Evolutionary conservation across 2,888 invertebrate genomes (phyloP), one percentile per base, ranked within the genome.

Genomic region (Koerneria pararmatus): DNA sequence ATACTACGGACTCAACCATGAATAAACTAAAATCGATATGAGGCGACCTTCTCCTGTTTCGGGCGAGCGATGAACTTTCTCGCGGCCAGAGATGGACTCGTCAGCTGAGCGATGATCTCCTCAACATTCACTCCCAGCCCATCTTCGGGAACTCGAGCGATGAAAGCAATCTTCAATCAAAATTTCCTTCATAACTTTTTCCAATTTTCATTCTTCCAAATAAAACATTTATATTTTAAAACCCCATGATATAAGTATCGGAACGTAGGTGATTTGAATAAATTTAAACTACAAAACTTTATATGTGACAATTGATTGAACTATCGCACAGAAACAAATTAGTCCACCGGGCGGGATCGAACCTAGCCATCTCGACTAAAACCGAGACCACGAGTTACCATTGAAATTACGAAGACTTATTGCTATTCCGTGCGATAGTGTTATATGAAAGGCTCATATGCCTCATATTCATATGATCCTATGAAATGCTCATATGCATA

Each of bases 191-290:
- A 54, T 37, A 8, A 34, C 35, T 19, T 15, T 48, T 19, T 22
- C 48, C 37, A 62, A 15, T 15, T 80, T 91, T 91, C 74, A 91
- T 90, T 81, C 93, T 88, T 86, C n/a, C n/a, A n/a, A n/a, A n/a
- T 56, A 22, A 19, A 46, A 56, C 31, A 56, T 46, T n/a, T 64
- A 56, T 15, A 64, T 4, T 41, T 56, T 54, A 8, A 64, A 37
- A 22, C 46, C 56, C 56, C n/a, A n/a, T 64, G 56, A 35, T 3
- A 49, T 15, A 41, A 15, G 46, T 15, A 41, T 41, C 11, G 46
- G 46, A 41, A 41, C n/a, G 46, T 41, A 41, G 46, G 11, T 11
- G 19, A 15, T 15, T 41, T 11, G 19, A 41, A 41, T 41, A 41
- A 41, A 15, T 15, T 15, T 41, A 41, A 41, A 41, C 11, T 41